phyloP scores from a whole-genome alignment of 2,113 vertebrate genomes.

The Plectropomus leopardus region DNA sequence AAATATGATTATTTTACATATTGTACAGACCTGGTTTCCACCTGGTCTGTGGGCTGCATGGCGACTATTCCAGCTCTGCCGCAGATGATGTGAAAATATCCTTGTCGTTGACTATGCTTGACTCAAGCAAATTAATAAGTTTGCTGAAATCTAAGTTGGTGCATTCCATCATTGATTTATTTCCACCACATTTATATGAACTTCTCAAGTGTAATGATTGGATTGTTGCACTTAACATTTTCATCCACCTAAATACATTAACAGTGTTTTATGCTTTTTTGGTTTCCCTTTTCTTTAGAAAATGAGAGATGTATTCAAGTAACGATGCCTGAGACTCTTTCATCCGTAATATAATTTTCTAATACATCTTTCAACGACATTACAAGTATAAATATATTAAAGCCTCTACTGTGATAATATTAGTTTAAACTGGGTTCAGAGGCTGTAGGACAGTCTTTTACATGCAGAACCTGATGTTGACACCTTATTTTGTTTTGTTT shows the following conservation, averaged over 20 bases:
- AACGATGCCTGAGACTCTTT: slow-evolving; percentile 32
- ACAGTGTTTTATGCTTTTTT: slow-evolving; percentile 62
- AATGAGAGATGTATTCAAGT: slow-evolving; percentile 33
- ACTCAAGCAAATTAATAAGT: slow-evolving; percentile 74
- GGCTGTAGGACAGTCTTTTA: background rate
- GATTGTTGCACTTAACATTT: slow-evolving; percentile 71
- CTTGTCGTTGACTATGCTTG: slow-evolving; percentile 65
- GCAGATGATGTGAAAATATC: slow-evolving; percentile 58
- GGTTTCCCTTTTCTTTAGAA: slow-evolving; percentile 30
- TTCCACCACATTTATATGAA: slow-evolving; percentile 68
- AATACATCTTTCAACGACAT: background rate
- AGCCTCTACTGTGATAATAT: slow-evolving; percentile 32
- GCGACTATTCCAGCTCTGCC: background rate
- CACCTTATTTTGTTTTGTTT: slow-evolving; percentile 21
- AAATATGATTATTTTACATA: no score
- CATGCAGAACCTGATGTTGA: slow-evolving; percentile 12
- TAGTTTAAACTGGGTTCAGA: slow-evolving; percentile 5
- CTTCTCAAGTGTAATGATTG: slow-evolving; percentile 65
- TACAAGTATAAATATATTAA: background rate
- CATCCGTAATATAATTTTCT: slow-evolving; percentile 4
- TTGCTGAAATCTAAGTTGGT: slow-evolving; percentile 64
- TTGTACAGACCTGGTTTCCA: no score
- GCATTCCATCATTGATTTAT: slow-evolving; percentile 74
- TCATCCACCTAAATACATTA: slow-evolving; percentile 67
- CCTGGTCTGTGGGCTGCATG: background rate